Evolutionary conservation across 2,888 invertebrate species (phyloP).

Genomic region (Mesorhabditis spiculigera): DNA sequence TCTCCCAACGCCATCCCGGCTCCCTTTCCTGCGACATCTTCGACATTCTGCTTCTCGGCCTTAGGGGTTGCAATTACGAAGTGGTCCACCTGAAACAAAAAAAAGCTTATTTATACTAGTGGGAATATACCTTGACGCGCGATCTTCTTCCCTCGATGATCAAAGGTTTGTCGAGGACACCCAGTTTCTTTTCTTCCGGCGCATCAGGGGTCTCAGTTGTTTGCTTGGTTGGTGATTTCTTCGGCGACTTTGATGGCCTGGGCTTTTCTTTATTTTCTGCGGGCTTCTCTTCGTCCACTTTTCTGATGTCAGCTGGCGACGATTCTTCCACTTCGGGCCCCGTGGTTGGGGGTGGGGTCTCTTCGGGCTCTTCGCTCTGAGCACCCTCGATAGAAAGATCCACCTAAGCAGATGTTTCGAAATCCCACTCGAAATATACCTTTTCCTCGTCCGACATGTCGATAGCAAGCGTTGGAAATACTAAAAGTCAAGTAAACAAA

Average conservation of each 20-base stretch:
- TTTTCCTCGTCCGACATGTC: too few species aligned
- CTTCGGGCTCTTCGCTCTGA: not conserved
- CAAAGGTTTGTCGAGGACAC: constrained; percentile 7
- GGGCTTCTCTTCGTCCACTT: not conserved
- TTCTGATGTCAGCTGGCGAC: not conserved
- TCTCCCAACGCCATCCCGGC: not conserved
- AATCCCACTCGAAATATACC: too few species aligned
- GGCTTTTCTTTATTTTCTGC: not conserved
- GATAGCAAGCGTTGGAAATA: too few species aligned
- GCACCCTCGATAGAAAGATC: too few species aligned
- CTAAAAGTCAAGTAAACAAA: too few species aligned
- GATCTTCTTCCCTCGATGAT: constrained; percentile 15
- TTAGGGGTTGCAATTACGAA: constrained; percentile 6
- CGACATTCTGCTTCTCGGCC: not conserved
- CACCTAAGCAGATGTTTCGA: too few species aligned
- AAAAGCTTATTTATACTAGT: not conserved
- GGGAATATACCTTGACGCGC: constrained; percentile 8
- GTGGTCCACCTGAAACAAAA: constrained; percentile 6
- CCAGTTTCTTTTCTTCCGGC: not conserved
- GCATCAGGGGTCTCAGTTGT: not conserved
- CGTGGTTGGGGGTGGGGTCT: not conserved
- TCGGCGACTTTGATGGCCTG: constrained; percentile 6
- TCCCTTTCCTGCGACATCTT: constrained; percentile 11
- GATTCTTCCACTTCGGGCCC: not conserved
- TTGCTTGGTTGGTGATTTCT: not conserved